Evolutionary conservation across 2,888 invertebrate genomes (phyloP).

Genomic region (Rhagophthalmus giganteus): DNA sequence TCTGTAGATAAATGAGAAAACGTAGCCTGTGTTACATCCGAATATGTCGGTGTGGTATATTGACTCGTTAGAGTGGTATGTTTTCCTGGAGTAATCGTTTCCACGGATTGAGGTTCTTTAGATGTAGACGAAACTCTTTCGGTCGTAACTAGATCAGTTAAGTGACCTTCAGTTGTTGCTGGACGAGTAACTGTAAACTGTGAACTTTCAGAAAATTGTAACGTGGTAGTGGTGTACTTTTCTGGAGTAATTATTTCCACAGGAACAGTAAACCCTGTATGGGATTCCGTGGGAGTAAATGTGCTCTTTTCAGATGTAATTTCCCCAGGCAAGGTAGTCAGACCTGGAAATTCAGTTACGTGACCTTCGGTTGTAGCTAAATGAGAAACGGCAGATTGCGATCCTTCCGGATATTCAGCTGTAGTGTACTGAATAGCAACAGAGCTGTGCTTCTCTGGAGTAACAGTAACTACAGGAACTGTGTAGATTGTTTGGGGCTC

Average conservation of each 20-base stretch:
- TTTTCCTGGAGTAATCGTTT: background rate
- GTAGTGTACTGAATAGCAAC: too few species aligned
- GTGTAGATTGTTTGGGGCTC: too few species aligned
- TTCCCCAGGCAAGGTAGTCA: background rate
- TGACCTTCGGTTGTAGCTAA: background rate
- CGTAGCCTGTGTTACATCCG: too few species aligned
- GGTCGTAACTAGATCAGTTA: background rate
- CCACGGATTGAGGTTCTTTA: slow-evolving; percentile 4
- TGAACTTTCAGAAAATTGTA: too few species aligned
- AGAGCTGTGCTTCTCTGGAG: too few species aligned
- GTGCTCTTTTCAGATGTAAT: background rate
- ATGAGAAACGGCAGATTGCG: too few species aligned
- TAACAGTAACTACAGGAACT: background rate
- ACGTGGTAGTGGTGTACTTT: too few species aligned
- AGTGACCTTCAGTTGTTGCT: background rate
- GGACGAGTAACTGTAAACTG: too few species aligned
- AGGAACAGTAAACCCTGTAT: slow-evolving; percentile 8
- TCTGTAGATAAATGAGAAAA: too few species aligned
- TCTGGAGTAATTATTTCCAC: background rate
- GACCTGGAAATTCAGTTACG: background rate
- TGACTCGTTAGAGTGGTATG: too few species aligned
- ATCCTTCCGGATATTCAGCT: background rate
- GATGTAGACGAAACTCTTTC: slow-evolving; percentile 1
- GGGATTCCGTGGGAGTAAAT: slow-evolving; percentile 4
- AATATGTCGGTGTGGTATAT: too few species aligned